These are phyloP conservation scores for Melieria picta DNA, from an alignment of 2,888 invertebrate species.

Conservation along the genomic window DNA sequence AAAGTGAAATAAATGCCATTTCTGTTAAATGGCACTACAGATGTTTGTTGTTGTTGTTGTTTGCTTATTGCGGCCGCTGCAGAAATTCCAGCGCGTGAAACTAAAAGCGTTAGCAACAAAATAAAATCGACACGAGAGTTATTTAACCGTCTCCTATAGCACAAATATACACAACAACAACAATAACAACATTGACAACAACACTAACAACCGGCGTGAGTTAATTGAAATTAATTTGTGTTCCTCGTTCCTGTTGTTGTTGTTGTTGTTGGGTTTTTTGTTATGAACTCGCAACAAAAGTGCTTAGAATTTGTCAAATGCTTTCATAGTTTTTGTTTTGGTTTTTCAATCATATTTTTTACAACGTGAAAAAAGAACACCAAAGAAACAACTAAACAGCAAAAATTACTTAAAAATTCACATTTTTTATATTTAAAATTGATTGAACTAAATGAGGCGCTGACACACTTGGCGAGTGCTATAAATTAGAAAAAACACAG, in stretches of 20 bases:
- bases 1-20: slow-evolving; percentile 24
- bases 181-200: not conserved
- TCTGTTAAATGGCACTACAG: not conserved
- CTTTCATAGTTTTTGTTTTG: not conserved
- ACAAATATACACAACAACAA: not conserved
- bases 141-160: too few species aligned
- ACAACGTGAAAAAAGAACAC: not conserved
- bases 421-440: slow-evolving; percentile 50
- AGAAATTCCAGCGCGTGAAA: not conserved
- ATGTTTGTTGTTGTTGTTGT: not conserved
- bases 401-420: slow-evolving; percentile 8
- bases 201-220: not conserved
- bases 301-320: not conserved
- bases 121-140: not conserved
- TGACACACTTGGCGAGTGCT: slow-evolving; percentile 55
- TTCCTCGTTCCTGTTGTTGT: slow-evolving; percentile 5
- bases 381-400: not conserved
- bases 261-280: not conserved
- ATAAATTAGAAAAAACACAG: slow-evolving; percentile 26
- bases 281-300: not conserved
- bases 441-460: slow-evolving; percentile 60
- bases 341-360: not conserved
- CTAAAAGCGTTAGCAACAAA: not conserved
- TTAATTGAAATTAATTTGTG: slow-evolving; percentile 38
- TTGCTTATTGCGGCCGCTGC: not conserved